Evolutionary conservation across 1,140 invertebrate genomes (phyloP), one percentile per base, ranked within the genome.

Genomic region (Holotrichia oblita): DNA sequence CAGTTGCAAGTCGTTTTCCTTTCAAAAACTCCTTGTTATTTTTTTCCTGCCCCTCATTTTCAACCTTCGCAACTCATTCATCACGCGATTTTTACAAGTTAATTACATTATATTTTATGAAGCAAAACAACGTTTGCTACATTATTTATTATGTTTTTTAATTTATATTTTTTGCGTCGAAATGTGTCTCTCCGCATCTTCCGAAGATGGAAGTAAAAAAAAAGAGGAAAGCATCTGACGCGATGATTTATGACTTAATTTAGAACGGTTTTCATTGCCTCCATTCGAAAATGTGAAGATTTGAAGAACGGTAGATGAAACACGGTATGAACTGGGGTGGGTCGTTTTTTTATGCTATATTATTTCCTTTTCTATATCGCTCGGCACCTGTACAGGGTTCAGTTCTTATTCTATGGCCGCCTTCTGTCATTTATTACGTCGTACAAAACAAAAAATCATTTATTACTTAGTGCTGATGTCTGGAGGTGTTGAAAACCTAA

Each of bases 81-180:
- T 55, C 48, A 55, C n/a, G 6, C 48, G 48, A 17, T 55, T 17
- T 55, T n/a, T 55, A 55, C 48, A 55, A 55, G 48, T 55, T 55
- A 55, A 55, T 55, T 55, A 55, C 48, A 55, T 55, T 55, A 55
- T 17, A 17, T 17, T 6, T 55, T 55, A 55, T 55, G 48, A 55
- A 55, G 48, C 48, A 17, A 55, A 55, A 55, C 42, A 44, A 44
- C 48, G 17, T 55, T 55, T 55, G 12, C 48, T 55, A 55, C 48
- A 55, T 55, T 55, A 55, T 55, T 55, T 55, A 55, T 55, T 55
- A 55, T 55, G 48, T 55, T 55, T 55, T 55, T 55, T 55, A 55
- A 55, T 55, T 55, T 55, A 55, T 55, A 55, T 17, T 55, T 55
- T 55, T 17, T 17, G 48, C 48, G 48, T 17, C 14, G 14, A 55